phyloP scores from a whole-genome alignment of 2,888 invertebrate genomes.

The Apamea monoglypha region DNA sequence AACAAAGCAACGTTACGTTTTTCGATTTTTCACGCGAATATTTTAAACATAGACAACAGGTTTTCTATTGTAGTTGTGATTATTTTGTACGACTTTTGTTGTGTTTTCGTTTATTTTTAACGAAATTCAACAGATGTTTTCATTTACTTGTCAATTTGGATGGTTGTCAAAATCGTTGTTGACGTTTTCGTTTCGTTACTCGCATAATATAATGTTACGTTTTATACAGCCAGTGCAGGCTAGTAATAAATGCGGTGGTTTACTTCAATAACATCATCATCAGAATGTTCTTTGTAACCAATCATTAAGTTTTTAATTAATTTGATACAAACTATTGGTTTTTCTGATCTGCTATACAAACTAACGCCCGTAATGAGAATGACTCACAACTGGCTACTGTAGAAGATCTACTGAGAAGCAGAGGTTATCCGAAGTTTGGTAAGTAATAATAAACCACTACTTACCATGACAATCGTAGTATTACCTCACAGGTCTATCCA shows the following conservation, averaged over 20 bases:
- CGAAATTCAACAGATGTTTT: slow-evolving; percentile 77
- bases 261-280: neutral
- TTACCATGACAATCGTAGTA: neutral
- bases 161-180: slow-evolving; percentile 62
- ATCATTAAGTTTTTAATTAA: too few relatives aligned
- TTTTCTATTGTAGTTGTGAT: slow-evolving; percentile 39
- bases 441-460: neutral
- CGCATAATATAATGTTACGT: neutral
- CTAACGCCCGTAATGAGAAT: neutral
- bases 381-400: neutral
- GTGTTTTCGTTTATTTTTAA: slow-evolving; percentile 64
- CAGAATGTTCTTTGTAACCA: neutral
- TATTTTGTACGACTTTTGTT: slow-evolving; percentile 47
- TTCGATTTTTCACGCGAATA: slow-evolving; percentile 40
- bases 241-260: neutral
- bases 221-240: slow-evolving; percentile 44
- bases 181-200: slow-evolving; percentile 50
- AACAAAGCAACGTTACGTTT: slow-evolving; percentile 68
- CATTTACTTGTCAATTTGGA: slow-evolving; percentile 86
- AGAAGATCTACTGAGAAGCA: neutral
- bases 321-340: neutral
- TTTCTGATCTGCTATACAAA: neutral
- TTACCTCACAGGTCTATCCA: neutral
- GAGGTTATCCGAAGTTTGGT: neutral
- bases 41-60: slow-evolving; percentile 40